Evolutionary conservation across 2,888 invertebrate species (phyloP), one percentile per base, ranked within the genome.

Genomic region (Eulithis prunata): DNA sequence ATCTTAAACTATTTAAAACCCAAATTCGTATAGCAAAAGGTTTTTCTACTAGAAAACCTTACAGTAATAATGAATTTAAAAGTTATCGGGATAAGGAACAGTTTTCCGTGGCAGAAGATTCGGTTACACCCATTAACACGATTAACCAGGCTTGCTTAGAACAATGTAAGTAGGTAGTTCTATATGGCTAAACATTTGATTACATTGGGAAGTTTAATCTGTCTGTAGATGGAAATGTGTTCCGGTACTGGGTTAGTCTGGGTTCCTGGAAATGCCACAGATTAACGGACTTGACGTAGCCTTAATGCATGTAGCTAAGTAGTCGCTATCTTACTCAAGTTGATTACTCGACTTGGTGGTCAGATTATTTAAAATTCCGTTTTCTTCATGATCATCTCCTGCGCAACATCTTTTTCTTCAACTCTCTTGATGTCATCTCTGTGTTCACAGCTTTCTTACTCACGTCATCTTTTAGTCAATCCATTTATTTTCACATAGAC

Each of bases 101-200:
- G 49, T 71, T 73, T 84, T 32, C 56, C 41, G n/a, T 66, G 71
- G 64, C 72, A 66, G 58, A 57, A 60, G 57, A 66, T 71, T 64
- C 71, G 76, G 85, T 84, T 86, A 83, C 83, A 84, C 78, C 79
- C 72, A 84, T 88, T 89, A 87, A 78, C 76, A 76, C 73, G 83
- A 85, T 89, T 89, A 85, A 85, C 84, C 74, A 88, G 83, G 89
- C 86, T 87, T 80, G 82, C 79, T 81, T 75, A 76, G 76, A 85
- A 83, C 78, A 78, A 76, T 78, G 72, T 41, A 41, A 41, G 41
- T 11, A 38, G 8, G 38, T 76, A 76, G 79, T 81, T 82, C 75
- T 77, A 72, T 73, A 69, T 72, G 75, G 73, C 70, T 75, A 66
- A 71, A 70, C 72, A 69, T 76, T 80, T 78, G 78, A 76, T 75